phyloP scores from a whole-genome alignment of 2,797 vertebrate species.

The Psittacula derbiana region DNA sequence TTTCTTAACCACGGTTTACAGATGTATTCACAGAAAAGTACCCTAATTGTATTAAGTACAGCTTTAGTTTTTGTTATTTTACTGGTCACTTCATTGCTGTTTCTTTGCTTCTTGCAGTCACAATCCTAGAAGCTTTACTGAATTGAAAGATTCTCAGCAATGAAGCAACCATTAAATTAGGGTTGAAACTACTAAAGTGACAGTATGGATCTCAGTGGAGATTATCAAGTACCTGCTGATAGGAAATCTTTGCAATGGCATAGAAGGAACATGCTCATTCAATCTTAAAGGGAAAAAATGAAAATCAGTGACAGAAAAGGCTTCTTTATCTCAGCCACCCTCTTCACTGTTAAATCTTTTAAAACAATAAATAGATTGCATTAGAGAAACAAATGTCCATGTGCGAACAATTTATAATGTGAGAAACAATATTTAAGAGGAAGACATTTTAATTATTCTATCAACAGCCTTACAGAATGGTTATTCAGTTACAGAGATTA shows the following conservation, averaged over 20 bases:
- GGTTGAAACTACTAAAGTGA: not conserved
- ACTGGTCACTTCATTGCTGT: not conserved
- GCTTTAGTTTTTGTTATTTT: not conserved
- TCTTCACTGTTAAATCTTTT: not conserved
- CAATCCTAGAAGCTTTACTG: not conserved
- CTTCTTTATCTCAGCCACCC: not conserved
- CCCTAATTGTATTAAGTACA: not conserved
- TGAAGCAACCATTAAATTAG: not conserved
- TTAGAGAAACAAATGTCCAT: not conserved
- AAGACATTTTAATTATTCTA: not conserved
- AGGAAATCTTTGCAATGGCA: not conserved
- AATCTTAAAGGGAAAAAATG: not conserved
- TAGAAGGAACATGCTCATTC: not conserved
- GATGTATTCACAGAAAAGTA: not conserved
- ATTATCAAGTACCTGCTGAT: not conserved
- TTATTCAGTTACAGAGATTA: not conserved
- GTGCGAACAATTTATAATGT: not conserved
- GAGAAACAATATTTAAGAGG: not conserved
- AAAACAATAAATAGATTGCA: not conserved
- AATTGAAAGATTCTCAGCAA: not conserved
- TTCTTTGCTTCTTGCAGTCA: not conserved
- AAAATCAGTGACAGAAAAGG: not conserved
- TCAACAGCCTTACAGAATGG: not conserved
- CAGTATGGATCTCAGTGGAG: not conserved
- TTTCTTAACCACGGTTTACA: not conserved